Base-by-base conservation (phyloP, 1,140 invertebrate genomes). In the Orchestia grillus region DNA sequence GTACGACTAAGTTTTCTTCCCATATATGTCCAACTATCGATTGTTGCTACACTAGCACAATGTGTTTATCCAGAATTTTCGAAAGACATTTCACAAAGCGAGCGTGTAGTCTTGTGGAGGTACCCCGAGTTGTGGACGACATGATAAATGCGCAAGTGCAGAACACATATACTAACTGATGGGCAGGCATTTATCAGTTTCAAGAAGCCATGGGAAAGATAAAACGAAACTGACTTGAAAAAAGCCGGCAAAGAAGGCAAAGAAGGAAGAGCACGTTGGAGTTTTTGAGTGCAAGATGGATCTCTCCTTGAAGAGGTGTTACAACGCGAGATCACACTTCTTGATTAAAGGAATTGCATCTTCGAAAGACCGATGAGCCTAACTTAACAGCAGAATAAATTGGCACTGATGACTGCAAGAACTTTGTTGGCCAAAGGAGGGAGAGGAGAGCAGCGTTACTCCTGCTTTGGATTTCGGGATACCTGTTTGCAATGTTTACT, bases 361-460 rank as follows among this genome's bases (percentile, higher is more conserved):
- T 47, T 47, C 92, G 44, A 94, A 94, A 94, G 92, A 94, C 47
- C 92, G 92, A 94, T 94, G 92, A 40, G 47, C 36, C 43, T 45
- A 94, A 94, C 92, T 94, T 94, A 94, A 94, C 92, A 94, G 92
- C 92, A 94, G 92, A 94, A 94, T 94, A 94, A 94, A 94, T 94
- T 94, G 92, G 36, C 92, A 44, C 44, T 94, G 92, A 94, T 47
- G 92, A 94, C 43, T 94, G 40, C 43, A 47, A 94, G 92, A 94
- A 94, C 44, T 15, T 47, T n/a, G 90, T 44, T 94, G 92, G 92
- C 44, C 92, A 94, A 47, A 44, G 92, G 92, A 40, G 11, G 41
- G 6, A 36, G 92, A 40, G 11, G 41, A 42, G 41, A 15, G 62
- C 62, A 77, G 62, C 62, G 28, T 77, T 77, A 77, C 62, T 77